Conservation (phyloP, 2,113 vertebrate species). For the Azemiops feae region DNA sequence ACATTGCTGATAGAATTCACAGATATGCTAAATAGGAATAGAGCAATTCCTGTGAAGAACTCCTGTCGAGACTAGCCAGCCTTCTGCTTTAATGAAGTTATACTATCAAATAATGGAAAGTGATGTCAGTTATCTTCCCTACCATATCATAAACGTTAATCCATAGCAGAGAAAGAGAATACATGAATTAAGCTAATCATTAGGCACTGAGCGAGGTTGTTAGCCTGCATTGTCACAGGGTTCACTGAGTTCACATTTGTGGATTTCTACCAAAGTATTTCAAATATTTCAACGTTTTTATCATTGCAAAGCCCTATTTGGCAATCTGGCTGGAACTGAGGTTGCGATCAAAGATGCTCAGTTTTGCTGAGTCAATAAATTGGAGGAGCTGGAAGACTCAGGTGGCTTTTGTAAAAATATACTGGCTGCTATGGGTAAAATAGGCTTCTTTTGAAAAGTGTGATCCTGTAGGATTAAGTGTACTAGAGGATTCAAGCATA, state of each 20-base stretch:
- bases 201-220: background rate
- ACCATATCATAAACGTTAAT: conserved; percentile 29
- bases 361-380: background rate
- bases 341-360: background rate
- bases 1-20: conserved; percentile 66
- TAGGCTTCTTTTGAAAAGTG: background rate
- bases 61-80: conserved; percentile 58
- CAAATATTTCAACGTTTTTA: background rate
- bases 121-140: conserved; percentile 56
- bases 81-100: conserved; percentile 68
- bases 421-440: background rate
- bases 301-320: background rate
- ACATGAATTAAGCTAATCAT: conserved; percentile 1
- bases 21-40: conserved; percentile 68
- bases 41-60: conserved; percentile 64
- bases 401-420: background rate
- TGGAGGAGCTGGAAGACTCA: background rate
- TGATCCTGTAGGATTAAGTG: background rate
- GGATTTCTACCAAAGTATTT: background rate
- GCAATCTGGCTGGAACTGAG: background rate
- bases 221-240: background rate
- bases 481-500: background rate
- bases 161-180: conserved; percentile 18
- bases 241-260: conserved; percentile 8
- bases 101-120: conserved; percentile 61